Evolutionary conservation across 2,888 invertebrate genomes (phyloP).

Genomic region (Ophonus ardosiacus): DNA sequence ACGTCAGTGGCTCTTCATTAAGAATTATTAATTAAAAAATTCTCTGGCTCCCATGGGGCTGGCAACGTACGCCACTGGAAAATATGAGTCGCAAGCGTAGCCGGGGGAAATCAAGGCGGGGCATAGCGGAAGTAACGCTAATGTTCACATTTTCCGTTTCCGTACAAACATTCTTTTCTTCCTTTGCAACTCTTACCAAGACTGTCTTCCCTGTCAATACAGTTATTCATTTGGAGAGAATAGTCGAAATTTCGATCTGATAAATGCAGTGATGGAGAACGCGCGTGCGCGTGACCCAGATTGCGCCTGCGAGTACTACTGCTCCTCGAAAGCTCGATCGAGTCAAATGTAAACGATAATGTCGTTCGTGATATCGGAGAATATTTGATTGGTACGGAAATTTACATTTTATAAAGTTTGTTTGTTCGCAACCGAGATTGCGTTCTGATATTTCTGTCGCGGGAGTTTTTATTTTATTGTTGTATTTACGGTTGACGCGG

Average conservation of each 20-base stretch:
- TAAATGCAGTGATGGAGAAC: constrained; percentile 48
- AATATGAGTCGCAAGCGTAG: constrained; percentile 45
- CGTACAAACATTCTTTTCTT: constrained; percentile 20
- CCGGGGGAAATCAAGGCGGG: constrained; percentile 42
- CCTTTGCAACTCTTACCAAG: constrained; percentile 1
- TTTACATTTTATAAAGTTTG: constrained; percentile 61
- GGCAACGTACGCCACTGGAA: constrained; percentile 19
- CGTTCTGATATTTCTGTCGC: constrained; percentile 54
- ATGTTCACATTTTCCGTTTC: constrained; percentile 53
- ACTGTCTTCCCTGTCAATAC: constrained; percentile 37
- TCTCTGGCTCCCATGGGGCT: background rate
- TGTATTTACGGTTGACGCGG: constrained; percentile 47
- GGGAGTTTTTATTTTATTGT: constrained; percentile 58
- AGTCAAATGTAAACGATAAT: constrained; percentile 61
- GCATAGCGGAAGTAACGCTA: constrained; percentile 22
- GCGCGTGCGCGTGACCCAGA: constrained; percentile 53
- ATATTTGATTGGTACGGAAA: constrained; percentile 62
- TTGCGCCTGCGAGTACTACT: constrained; percentile 11
- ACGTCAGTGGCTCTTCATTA: constrained; percentile 27
- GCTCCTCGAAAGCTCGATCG: constrained; percentile 35
- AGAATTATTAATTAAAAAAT: constrained; percentile 41
- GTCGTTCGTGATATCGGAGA: constrained; percentile 57
- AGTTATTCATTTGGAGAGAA: constrained; percentile 51
- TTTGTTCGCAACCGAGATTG: constrained; percentile 59
- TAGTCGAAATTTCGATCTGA: constrained; percentile 52